Conservation (phyloP, 2,113 vertebrate species). For the Polypterus senegalus region DNA sequence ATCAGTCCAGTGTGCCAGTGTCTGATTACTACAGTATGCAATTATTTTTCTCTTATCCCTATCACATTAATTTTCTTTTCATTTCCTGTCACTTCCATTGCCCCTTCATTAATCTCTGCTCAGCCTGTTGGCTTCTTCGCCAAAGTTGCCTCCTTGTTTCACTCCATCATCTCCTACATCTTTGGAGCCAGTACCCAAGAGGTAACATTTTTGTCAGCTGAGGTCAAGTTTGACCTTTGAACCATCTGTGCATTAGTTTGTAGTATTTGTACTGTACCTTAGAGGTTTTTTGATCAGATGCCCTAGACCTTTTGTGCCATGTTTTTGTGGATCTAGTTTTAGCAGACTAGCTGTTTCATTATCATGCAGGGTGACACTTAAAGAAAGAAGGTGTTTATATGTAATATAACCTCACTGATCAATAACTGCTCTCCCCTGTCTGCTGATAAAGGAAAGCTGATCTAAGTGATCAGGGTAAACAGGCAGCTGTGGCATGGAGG, state of each 20-base stretch:
- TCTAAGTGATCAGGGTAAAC: too few species aligned
- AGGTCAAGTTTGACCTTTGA: slow-evolving; percentile 1
- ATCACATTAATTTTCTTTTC: slow-evolving; percentile 22
- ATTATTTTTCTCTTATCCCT: background rate
- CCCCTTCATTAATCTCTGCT: slow-evolving; percentile 24
- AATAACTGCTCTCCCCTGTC: too few species aligned
- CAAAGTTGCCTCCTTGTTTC: slow-evolving; percentile 62
- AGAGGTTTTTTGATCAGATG: too few species aligned
- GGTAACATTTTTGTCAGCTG: slow-evolving; percentile 42
- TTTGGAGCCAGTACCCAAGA: slow-evolving; percentile 43
- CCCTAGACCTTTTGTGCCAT: too few species aligned
- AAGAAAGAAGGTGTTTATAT: too few species aligned
- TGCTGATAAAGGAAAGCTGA: too few species aligned
- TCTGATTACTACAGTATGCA: background rate
- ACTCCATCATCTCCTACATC: slow-evolving; percentile 51
- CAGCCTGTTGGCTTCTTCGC: slow-evolving; percentile 63
- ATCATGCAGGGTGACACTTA: too few species aligned
- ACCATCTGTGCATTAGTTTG: slow-evolving; percentile 15
- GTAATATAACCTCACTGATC: too few species aligned
- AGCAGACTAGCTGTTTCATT: too few species aligned
- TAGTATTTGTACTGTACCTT: background rate
- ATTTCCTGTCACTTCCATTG: slow-evolving; percentile 32
- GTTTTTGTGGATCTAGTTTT: too few species aligned
- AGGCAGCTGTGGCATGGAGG: too few species aligned
- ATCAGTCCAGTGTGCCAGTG: too few species aligned